A percentile compares a stretch with the other conserved stretches of the same genome.
phyloP scores from a whole-genome alignment of 2,888 invertebrate species.

The Schizaphis graminum region DNA sequence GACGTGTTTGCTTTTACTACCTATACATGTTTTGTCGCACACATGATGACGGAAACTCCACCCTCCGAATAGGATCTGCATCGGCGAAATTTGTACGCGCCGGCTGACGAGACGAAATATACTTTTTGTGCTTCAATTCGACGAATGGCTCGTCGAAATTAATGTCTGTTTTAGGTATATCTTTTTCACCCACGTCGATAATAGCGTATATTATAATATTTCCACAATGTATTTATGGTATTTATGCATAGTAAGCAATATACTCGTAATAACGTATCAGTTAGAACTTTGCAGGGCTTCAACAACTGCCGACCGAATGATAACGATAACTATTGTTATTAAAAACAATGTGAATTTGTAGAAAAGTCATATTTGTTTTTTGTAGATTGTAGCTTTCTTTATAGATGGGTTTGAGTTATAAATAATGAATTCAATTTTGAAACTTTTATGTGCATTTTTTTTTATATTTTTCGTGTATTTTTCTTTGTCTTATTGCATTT shows the following conservation, averaged over 20 bases:
- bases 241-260: background rate
- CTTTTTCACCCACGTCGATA: background rate
- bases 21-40: conserved; percentile 29
- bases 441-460: background rate
- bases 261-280: background rate
- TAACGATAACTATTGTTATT: background rate
- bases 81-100: background rate
- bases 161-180: background rate
- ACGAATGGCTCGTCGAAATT: background rate
- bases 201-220: background rate
- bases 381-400: no score
- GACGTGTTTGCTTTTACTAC: conserved; percentile 38
- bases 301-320: background rate
- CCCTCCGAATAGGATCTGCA: background rate
- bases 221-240: background rate
- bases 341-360: background rate
- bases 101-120: background rate
- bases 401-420: no score
- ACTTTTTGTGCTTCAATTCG: background rate
- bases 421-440: background rate
- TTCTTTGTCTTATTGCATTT: background rate
- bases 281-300: background rate
- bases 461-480: background rate
- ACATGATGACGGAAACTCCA: conserved; percentile 10
- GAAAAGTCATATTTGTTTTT: background rate